Evolutionary conservation across 2,113 vertebrate genomes (phyloP), one percentile per base, ranked within the genome.

Genomic region (Psilopogon haemacephalus): DNA sequence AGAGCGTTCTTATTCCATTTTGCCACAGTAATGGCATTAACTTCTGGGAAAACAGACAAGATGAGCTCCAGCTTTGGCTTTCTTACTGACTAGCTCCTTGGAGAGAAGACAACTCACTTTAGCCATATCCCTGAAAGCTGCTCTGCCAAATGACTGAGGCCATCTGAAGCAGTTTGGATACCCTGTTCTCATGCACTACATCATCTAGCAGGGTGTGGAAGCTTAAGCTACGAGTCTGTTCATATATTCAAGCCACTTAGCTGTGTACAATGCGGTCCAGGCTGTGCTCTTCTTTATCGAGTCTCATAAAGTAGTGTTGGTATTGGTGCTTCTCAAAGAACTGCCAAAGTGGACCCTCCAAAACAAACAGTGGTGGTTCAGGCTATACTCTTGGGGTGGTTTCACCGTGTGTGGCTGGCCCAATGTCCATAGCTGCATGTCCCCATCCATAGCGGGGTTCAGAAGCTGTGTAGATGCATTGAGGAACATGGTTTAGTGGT

Each of bases 1-100:
- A 62, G 69, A 42, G 27, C 19, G 70, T 73, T 92, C 35, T 87
- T 19, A 80, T 83, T 90, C 44, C 48, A 30, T 88, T 89, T 90
- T 77, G 37, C 89, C 76, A 64, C 38, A 68, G 42, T 74, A 94
- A 80, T 85, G 89, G 91, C 75, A 94, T 63, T 74, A 95, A 63
- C 84, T 92, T 74, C 89, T 93, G 91, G 50, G 46, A 70, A 86
- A 87, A 71, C 70, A 93, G 80, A 82, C 58, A 81, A 18, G n/a
- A 35, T 2, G 46, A 95, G 56, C 68, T 85, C 75, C 84, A 95
- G 78, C 37, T 85, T 63, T 93, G 90, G 56, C 48, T 84, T 79
- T 69, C 48, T 82, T 68, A 50, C 54, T 84, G 73, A 64, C 2
- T 12, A 81, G 67, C 12, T 95, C 55, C 90, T 92, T 65, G 52